phyloP scores from a whole-genome alignment of 1,140 invertebrate species.

The Lysiphlebus fabarum region DNA sequence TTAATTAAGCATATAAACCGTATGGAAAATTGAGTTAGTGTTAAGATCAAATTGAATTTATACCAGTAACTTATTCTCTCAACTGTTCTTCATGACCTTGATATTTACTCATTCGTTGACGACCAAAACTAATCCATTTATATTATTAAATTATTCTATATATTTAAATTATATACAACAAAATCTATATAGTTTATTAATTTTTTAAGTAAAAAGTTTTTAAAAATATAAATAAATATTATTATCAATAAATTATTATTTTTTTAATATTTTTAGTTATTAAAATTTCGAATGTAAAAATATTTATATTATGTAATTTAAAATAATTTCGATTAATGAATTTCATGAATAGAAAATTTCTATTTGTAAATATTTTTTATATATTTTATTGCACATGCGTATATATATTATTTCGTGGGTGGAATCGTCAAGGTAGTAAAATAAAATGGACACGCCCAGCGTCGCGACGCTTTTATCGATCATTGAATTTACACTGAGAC shows the following conservation, averaged over 20 bases:
- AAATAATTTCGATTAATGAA: no score
- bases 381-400: background rate
- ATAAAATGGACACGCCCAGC: slow-evolving; percentile 43
- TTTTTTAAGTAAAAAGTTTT: no score
- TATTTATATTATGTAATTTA: no score
- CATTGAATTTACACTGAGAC: slow-evolving; percentile 25
- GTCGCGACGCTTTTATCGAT: slow-evolving; percentile 51
- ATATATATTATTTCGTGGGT: slow-evolving; percentile 10
- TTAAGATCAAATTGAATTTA: slow-evolving; percentile 49
- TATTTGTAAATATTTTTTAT: background rate
- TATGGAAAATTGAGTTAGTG: slow-evolving; percentile 45
- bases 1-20: slow-evolving; percentile 47
- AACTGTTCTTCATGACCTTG: slow-evolving; percentile 25
- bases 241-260: no score
- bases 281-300: no score
- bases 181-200: no score
- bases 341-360: no score
- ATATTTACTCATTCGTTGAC: slow-evolving; percentile 46
- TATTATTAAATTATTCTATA: background rate
- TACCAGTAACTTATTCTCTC: slow-evolving; percentile 16
- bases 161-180: no score
- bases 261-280: no score
- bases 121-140: slow-evolving; percentile 47
- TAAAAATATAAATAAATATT: no score
- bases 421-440: slow-evolving; percentile 37